Percentiles rank a stretch among this genome's conserved stretches.
Conservation (phyloP, 1,140 invertebrate species). For the Halyomorpha halys region DNA sequence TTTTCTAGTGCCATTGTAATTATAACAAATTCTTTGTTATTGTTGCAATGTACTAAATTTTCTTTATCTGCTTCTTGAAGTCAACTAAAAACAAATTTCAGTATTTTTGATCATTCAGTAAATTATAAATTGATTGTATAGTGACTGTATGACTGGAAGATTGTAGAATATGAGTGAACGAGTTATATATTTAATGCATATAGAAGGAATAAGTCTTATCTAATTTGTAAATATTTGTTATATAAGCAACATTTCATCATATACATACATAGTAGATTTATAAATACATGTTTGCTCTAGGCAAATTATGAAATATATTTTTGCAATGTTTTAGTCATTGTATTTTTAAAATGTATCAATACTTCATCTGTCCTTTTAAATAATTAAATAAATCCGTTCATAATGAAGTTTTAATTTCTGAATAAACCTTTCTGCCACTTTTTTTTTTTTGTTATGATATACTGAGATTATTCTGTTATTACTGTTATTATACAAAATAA, state of each 20-base stretch:
- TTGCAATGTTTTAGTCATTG: constrained; percentile 21
- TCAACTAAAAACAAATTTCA: constrained; percentile 12
- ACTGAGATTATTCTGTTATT: too few species aligned
- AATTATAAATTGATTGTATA: background rate
- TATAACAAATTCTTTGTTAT: background rate
- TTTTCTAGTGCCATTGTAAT: background rate
- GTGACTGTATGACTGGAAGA: background rate
- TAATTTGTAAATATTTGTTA: background rate
- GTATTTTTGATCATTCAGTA: background rate
- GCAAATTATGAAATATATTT: constrained; percentile 23
- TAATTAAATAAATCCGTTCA: too few species aligned
- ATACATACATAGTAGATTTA: background rate
- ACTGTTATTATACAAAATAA: too few species aligned
- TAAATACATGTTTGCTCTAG: constrained; percentile 12
- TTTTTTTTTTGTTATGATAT: too few species aligned
- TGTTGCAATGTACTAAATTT: constrained; percentile 12
- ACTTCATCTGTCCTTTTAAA: background rate
- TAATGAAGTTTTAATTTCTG: too few species aligned
- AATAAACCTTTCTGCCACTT: too few species aligned
- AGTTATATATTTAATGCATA: too few species aligned
- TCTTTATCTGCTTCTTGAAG: constrained; percentile 24
- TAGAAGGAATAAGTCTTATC: too few species aligned
- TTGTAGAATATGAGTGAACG: background rate
- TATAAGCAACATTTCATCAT: background rate
- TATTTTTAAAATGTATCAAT: constrained; percentile 20